Evolutionary conservation across 1,140 invertebrate genomes (phyloP), one percentile per base, ranked within the genome.

Genomic region (Reticulitermes speratus): DNA sequence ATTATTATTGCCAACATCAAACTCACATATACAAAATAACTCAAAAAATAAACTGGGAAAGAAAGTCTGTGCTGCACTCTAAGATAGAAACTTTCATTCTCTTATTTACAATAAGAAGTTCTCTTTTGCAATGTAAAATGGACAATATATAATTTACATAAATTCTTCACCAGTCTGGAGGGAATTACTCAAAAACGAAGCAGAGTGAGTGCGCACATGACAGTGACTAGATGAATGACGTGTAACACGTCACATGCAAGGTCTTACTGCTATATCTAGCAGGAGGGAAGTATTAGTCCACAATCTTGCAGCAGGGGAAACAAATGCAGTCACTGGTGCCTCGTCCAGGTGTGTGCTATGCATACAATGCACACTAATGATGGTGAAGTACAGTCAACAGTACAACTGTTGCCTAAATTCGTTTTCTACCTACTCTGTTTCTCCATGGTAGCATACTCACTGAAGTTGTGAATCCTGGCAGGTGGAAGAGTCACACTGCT

Each of bases 21-120:
- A 85, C 85, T 65, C 55, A 85, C 85, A 81, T 52, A 84, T 84
- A 84, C 52, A 84, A 84, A 84, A 84, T 52, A 84, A 84, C 55
- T 84, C 45, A 84, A 84, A 84, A 84, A 84, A 84, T n/a, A 25
- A 84, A 52, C 3, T n/a, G 8, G 44, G 48, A 52, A 32, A 84
- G 83, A 84, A 84, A 45, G 12, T 48, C 44, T 52, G 83, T 48
- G 83, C 52, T 84, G 83, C 83, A 59, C 83, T 84, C 23, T 84
- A 84, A n/a, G 52, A 84, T 84, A 84, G 83, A 85, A 12, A 81
- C 85, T 75, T 82, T 75, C 85, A 85, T 48, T 85, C 59, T 44
- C 75, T 85, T 85, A 85, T 85, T 75, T 85, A 85, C 59, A 85
- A 85, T 85, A 30, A 85, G 75, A 48, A 85, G 84, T 85, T 85